Evolutionary conservation across 64 coral and sea anemone species (phyloP), one percentile per base, ranked within the genome.

Genomic region (Hydrozoanthus tunicans): DNA sequence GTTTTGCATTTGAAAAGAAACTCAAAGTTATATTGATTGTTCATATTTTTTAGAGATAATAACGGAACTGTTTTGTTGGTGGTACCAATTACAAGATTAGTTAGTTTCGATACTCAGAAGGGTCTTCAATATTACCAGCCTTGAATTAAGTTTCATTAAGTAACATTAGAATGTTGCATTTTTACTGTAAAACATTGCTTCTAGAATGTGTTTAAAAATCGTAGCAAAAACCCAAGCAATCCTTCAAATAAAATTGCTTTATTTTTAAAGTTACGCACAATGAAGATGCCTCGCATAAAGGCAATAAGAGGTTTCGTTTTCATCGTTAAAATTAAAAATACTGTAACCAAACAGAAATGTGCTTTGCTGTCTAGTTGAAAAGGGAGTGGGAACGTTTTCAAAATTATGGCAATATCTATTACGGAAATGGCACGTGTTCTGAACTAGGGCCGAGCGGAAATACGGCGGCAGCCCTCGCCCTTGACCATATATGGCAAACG

Each of bases 401-500:
- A 69, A 24, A 4, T 73, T 43, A 43, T 43, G 32, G 32, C 32
- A 68, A 73, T 72, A 58, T 43, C 51, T 63, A 59, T 60, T 15
- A 53, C 67, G 70, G 69, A 73, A 73, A 58, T 60, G 17, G 56
- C 84, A 60, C 57, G 67, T 73, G 70, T 23, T 60, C 69, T 43
- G 32, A 88, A 74, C 84, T 25, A 3, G 54, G 26, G 11, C 52
- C 6, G 5, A 52, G 53, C 84, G 84, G 84, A 88, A 88, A 7
- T 75, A 23, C n/a, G 55, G 69, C 13, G 24, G 10, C 56, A 13
- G 56, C 58, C 84, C 84, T 59, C 84, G 9, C 84, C 84, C 57
- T 59, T 88, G 84, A 24, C 84, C 74, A 24, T 88, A 74, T 88
- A 74, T 88, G 84, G 84, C 58, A 51, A 82, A 64, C 52, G 11